These are phyloP conservation scores for Empis stercorea DNA, from an alignment of 2,888 invertebrate genomes.

Conservation along the genomic window DNA sequence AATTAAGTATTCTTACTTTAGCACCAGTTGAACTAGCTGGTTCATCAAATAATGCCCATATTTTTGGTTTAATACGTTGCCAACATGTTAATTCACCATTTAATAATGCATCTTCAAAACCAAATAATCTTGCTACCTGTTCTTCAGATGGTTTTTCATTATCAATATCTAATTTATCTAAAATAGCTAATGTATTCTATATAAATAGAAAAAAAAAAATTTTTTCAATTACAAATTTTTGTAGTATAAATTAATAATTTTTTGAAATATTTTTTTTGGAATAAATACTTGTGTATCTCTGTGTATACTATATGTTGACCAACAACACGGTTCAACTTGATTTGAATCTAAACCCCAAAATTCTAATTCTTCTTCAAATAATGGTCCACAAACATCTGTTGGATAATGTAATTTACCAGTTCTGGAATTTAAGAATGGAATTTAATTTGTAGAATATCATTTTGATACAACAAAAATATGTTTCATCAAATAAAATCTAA, in stretches of 20 bases:
- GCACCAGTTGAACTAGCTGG: constrained; percentile 86
- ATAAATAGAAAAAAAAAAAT: neutral
- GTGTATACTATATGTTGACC: constrained; percentile 91
- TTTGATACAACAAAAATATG: too few species aligned
- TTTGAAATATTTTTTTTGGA: too few species aligned
- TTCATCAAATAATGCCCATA: constrained; percentile 94
- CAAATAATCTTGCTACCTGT: constrained; percentile 84
- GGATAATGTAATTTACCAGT: constrained; percentile 93
- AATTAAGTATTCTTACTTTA: too few species aligned
- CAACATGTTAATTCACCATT: constrained; percentile 68
- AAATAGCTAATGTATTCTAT: constrained; percentile 84
- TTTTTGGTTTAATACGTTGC: constrained; percentile 82
- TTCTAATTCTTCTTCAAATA: constrained; percentile 92
- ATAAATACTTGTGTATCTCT: constrained; percentile 59
- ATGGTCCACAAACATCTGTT: constrained; percentile 91
- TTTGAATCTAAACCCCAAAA: constrained; percentile 96
- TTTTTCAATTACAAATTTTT: neutral
- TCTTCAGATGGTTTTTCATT: constrained; percentile 85
- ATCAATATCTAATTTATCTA: constrained; percentile 91
- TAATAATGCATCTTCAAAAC: constrained; percentile 73
- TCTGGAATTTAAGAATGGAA: constrained; percentile 35
- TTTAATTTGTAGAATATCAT: too few species aligned
- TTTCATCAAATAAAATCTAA: too few species aligned
- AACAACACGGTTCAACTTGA: constrained; percentile 96
- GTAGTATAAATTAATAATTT: too few species aligned